phyloP scores from a whole-genome alignment of 2,113 vertebrate genomes.

The Pipa parva region DNA sequence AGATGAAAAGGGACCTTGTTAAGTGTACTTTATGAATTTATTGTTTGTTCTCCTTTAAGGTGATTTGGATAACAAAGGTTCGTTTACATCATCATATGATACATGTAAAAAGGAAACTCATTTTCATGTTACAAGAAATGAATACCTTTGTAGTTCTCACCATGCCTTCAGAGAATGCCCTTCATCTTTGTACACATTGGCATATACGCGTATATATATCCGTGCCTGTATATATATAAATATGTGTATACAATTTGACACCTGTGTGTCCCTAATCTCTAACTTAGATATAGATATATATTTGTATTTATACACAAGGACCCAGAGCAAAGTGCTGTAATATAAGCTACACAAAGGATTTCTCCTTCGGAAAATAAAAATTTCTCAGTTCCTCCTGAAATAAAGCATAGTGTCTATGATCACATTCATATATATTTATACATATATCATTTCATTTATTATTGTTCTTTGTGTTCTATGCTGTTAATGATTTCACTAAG shows the following conservation, averaged over 20 bases:
- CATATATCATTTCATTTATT: background rate
- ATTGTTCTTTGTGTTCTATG: conserved; percentile 1
- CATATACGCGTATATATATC: background rate
- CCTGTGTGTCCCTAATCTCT: conserved; percentile 19
- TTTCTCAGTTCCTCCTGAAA: background rate
- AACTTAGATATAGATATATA: conserved; percentile 18
- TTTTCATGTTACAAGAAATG: background rate
- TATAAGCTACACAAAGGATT: background rate
- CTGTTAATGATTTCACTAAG: background rate
- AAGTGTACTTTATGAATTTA: too few species aligned
- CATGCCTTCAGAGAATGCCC: background rate
- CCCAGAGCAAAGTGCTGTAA: conserved; percentile 9
- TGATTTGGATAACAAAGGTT: background rate
- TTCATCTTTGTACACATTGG: conserved; percentile 5
- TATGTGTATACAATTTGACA: conserved; percentile 15
- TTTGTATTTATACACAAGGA: conserved; percentile 12
- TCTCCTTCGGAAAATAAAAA: background rate
- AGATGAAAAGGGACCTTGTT: background rate
- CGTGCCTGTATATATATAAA: conserved; percentile 15
- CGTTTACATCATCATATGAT: background rate
- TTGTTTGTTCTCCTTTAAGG: background rate
- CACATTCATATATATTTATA: conserved; percentile 15
- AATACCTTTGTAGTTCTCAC: background rate
- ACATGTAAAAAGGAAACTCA: background rate
- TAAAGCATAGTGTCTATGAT: background rate